These are phyloP conservation scores for Calliphora vomitoria DNA, from an alignment of 2,888 invertebrate species.

Conservation along the genomic window DNA sequence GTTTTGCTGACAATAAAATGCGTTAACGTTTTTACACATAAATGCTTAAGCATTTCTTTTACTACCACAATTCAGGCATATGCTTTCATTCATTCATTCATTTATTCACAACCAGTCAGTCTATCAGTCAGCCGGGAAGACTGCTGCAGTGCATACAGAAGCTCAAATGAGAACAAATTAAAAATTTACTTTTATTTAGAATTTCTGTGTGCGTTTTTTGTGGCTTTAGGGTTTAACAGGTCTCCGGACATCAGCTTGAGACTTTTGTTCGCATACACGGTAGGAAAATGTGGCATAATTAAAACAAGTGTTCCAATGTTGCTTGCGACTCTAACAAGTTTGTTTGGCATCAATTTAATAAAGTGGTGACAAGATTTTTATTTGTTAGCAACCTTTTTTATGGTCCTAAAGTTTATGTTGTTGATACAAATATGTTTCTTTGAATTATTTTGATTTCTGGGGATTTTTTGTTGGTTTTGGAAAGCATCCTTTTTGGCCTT, in stretches of 20 bases:
- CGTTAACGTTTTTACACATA: conserved; percentile 72
- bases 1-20: conserved; percentile 80
- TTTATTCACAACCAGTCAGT: conserved; percentile 16
- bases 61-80: conserved; percentile 8
- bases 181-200: conserved; percentile 54
- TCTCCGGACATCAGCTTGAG: conserved; percentile 52
- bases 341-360: conserved; percentile 70
- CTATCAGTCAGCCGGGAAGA: conserved; percentile 29
- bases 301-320: conserved; percentile 56
- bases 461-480: background rate
- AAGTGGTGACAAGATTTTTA: conserved; percentile 72
- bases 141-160: conserved; percentile 58
- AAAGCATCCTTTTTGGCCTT: conserved; percentile 30
- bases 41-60: conserved; percentile 66
- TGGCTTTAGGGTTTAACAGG: conserved; percentile 51
- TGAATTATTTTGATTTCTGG: conserved; percentile 28
- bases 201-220: conserved; percentile 34
- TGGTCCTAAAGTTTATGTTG: background rate
- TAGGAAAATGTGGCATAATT: conserved; percentile 59
- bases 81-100: conserved; percentile 13
- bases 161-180: conserved; percentile 71
- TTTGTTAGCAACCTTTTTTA: conserved; percentile 35
- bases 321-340: conserved; percentile 62
- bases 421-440: background rate
- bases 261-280: background rate